A percentile compares a stretch with the other conserved stretches of the same genome.
Conservation (phyloP, 2,888 invertebrate species). For the Trimorus sp. region DNA sequence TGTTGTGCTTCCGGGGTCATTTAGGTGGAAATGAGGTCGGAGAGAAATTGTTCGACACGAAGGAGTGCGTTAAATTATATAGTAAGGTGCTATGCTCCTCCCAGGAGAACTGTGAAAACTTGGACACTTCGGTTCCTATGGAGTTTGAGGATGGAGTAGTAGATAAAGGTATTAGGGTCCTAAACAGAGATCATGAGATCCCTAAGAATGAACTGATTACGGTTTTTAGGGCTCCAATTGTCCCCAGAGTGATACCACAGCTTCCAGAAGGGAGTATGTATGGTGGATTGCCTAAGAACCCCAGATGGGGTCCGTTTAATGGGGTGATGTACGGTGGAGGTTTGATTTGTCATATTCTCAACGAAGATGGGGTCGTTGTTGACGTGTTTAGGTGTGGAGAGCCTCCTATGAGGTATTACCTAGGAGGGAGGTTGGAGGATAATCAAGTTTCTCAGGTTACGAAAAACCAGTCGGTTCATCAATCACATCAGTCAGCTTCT, state of each 20-base stretch:
- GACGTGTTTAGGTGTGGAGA: conserved; percentile 26
- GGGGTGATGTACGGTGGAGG: background rate
- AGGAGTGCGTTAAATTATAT: conserved; percentile 68
- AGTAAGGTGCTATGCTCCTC: conserved; percentile 62
- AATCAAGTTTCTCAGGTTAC: background rate
- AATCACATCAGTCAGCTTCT: too few relatives aligned
- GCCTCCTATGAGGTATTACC: background rate
- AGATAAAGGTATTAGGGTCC: background rate
- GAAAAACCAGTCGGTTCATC: too few relatives aligned
- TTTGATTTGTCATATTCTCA: conserved; percentile 27
- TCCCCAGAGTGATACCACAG: too few relatives aligned
- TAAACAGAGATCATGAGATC: too few relatives aligned
- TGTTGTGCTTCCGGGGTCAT: conserved; percentile 24
- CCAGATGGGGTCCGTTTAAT: background rate
- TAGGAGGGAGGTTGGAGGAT: background rate
- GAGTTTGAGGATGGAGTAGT: conserved; percentile 31
- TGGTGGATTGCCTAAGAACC: background rate
- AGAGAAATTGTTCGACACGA: conserved; percentile 49
- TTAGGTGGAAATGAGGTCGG: conserved; percentile 16
- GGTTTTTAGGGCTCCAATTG: too few relatives aligned
- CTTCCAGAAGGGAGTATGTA: background rate
- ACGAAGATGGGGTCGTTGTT: conserved; percentile 24
- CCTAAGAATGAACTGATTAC: too few relatives aligned
- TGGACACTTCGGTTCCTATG: conserved; percentile 35
- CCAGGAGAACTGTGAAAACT: conserved; percentile 19